Base-by-base conservation (phyloP, 2,113 vertebrate genomes). In the Bubo bubo region DNA sequence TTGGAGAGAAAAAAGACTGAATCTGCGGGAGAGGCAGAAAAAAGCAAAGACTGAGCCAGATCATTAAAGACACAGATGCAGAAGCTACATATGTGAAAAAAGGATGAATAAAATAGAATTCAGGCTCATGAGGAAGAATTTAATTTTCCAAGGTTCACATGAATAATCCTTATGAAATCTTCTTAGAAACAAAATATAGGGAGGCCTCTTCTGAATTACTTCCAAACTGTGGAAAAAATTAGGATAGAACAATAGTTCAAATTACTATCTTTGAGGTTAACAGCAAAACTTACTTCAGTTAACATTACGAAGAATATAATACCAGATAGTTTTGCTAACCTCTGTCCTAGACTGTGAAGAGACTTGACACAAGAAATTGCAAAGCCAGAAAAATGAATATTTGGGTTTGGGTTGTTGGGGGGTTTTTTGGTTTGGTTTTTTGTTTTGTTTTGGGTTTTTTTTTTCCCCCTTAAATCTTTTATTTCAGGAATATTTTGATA, bases 1-100 rank as follows among this genome's bases (percentile, higher is more conserved):
- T 95, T 86, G 50, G 63, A 91, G 62, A 88, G 81, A 91, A 95
- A 97, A 93, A 82, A 88, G 66, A 88, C 62, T 68, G 67, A 93
- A 24, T 73, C 76, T 94, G 77, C 70, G 84, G 82, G 84, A 9
- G 66, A 97, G 12, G 37, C 62, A 91, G 66, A 53, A 72, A 75
- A 91, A 93, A 67, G 26, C 41, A 67, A 79, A 70, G 62, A 82
- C 27, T 14, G 18, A 83, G 41, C 49, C 50, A 71, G 77, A 94
- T 43, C 91, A 88, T 91, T 84, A 81, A 95, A 92, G 73, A 72
- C 24, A 92, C 59, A 92, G 52, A 68, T 84, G 72, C n/a, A 85
- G 52, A 87, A 95, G 62, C 60, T 93, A 68, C 52, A 93, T 79
- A 47, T 89, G 41, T 68, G 76, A 84, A 55, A 87, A 58, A 72